A percentile compares a stretch with the other conserved stretches of the same genome.
phyloP scores from a whole-genome alignment of 2,113 vertebrate genomes.

The Odobenus rosmarus region DNA sequence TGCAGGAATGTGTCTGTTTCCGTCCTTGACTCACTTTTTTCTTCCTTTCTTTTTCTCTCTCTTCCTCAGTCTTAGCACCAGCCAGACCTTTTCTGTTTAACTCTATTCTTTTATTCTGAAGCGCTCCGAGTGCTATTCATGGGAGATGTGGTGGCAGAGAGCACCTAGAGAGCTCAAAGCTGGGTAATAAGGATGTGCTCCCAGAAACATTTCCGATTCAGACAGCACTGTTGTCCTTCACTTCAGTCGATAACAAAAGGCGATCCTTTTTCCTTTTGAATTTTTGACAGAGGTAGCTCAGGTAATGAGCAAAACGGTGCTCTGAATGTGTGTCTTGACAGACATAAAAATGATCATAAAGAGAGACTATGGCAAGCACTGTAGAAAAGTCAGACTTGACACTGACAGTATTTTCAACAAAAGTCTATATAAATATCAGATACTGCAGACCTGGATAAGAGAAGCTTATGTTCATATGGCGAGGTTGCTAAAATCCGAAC shows the following conservation, averaged over 20 bases:
- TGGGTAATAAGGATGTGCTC: slow-evolving; percentile 77
- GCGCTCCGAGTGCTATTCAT: slow-evolving; percentile 87
- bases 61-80: slow-evolving; percentile 81
- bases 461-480: slow-evolving; percentile 52
- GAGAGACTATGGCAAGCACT: slow-evolving; percentile 51
- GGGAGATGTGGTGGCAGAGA: slow-evolving; percentile 76
- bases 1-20: slow-evolving; percentile 79
- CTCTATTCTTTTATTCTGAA: slow-evolving; percentile 85
- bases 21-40: slow-evolving; percentile 88
- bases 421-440: slow-evolving; percentile 66
- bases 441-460: slow-evolving; percentile 49
- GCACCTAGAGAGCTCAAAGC: slow-evolving; percentile 78
- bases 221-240: slow-evolving; percentile 82
- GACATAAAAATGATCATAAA: slow-evolving; percentile 80
- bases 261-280: slow-evolving; percentile 82
- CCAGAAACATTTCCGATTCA: slow-evolving; percentile 73
- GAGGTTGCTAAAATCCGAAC: slow-evolving; percentile 51
- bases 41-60: slow-evolving; percentile 71
- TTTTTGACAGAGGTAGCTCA: slow-evolving; percentile 82
- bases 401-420: slow-evolving; percentile 38
- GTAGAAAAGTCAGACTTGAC: slow-evolving; percentile 72
- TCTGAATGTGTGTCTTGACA: slow-evolving; percentile 74
- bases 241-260: slow-evolving; percentile 84
- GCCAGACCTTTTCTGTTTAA: slow-evolving; percentile 85
- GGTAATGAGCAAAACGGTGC: slow-evolving; percentile 76